Base-by-base conservation (phyloP, 2,888 invertebrate genomes). In the Pelosia muscerda region DNA sequence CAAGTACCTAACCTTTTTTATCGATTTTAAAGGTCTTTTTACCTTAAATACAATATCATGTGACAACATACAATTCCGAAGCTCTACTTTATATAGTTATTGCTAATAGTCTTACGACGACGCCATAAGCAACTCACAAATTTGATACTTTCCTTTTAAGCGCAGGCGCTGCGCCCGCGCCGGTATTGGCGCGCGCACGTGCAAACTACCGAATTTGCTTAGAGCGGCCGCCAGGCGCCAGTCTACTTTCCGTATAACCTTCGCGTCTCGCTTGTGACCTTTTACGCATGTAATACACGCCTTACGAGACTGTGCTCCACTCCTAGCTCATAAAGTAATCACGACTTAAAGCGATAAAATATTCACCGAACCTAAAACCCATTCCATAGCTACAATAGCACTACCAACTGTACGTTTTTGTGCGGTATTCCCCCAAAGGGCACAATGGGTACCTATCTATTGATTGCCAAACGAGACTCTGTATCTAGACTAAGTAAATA, bases 231-330 rank as follows among this genome's bases (percentile, higher is more conserved):
- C 76, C 79, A 79, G 94, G 94, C 94, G 94, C 94, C 94, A 92
- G 82, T 88, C 93, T 84, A 93, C 94, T 94, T 94, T 94, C 91
- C 91, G 91, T 91, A 92, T 92, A 93, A 92, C 94, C 93, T 94
- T 92, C 90, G 84, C 80, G 94, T 94, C 94, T 94, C 90, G 93
- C 89, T 91, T 90, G 89, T 92, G 94, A 94, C 94, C 94, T 94
- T 94, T 94, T 92, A 91, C 89, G 92, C 89, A 84, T 84, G 87
- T 84, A 86, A 79, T 88, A 87, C 87, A 86, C 84, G 88, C 85
- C 86, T 87, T 88, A 88, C 84, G 83, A 82, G 85, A 82, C 82
- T 75, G 72, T 75, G 81, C 78, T 85, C 87, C 87, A 85, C 88
- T 88, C 86, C 87, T 89, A 88, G 85, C 83, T 85, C 81, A 84